phyloP scores from a whole-genome alignment of 2,797 vertebrate genomes.

The Jordanella pulchra region DNA sequence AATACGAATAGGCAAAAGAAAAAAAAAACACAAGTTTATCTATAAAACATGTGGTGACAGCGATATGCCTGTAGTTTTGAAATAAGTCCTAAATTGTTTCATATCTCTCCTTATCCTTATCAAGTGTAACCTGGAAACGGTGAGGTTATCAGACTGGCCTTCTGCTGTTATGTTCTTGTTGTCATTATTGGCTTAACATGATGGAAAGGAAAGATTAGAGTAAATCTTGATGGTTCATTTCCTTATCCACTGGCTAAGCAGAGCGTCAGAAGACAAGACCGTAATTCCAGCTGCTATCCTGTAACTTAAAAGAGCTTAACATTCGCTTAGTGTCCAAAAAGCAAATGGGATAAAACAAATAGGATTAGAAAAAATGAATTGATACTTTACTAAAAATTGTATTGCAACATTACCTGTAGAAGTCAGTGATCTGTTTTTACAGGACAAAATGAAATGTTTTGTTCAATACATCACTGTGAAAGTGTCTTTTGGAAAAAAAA shows the following conservation, averaged over 20 bases:
- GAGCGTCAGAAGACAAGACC: constrained; percentile 17
- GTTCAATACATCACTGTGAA: too few relatives aligned
- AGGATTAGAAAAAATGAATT: too few relatives aligned
- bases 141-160: constrained; percentile 15
- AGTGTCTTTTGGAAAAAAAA: too few relatives aligned
- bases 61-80: constrained; percentile 12
- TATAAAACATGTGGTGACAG: constrained; percentile 6
- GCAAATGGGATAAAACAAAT: too few relatives aligned
- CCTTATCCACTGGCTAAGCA: constrained; percentile 38
- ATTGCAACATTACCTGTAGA: too few relatives aligned
- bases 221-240: constrained; percentile 49
- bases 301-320: neutral
- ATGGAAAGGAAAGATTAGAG: constrained; percentile 49
- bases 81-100: constrained; percentile 5
- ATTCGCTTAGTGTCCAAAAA: constrained; percentile 5
- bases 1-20: constrained; percentile 53
- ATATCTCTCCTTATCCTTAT: constrained; percentile 1
- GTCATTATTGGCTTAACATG: constrained; percentile 39
- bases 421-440: too few relatives aligned
- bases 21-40: constrained; percentile 17
- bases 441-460: too few relatives aligned
- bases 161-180: constrained; percentile 25
- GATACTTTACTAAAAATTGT: too few relatives aligned
- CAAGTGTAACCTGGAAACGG: constrained; percentile 24
- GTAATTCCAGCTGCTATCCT: constrained; percentile 12